Percentiles rank a stretch among this genome's conserved stretches.
These are phyloP conservation scores for Leptodactylus fuscus DNA, from an alignment of 2,113 vertebrate genomes.

Conservation along the genomic window DNA sequence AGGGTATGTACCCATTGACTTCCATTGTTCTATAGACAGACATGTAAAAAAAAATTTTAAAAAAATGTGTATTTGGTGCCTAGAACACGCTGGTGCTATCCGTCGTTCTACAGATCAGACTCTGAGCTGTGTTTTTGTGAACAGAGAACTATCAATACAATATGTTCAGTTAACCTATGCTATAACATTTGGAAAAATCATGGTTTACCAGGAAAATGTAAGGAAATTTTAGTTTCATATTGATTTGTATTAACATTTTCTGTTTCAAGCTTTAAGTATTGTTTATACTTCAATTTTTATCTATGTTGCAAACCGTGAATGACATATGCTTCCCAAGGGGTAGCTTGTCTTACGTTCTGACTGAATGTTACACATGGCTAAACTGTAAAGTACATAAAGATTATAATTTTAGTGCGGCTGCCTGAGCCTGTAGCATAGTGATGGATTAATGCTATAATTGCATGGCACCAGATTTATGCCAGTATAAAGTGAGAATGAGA, in stretches of 20 bases:
- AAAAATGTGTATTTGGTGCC: too few relatives aligned
- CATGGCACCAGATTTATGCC: constrained; percentile 9
- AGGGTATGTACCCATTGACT: too few relatives aligned
- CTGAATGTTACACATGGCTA: background rate
- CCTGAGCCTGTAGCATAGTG: background rate
- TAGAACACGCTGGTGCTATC: too few relatives aligned
- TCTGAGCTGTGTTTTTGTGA: too few relatives aligned
- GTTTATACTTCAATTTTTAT: background rate
- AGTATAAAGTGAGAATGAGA: constrained; percentile 22
- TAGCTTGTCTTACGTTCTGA: background rate
- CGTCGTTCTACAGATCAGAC: too few relatives aligned
- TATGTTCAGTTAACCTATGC: background rate
- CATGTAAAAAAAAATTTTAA: too few relatives aligned
- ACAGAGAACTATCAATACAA: too few relatives aligned
- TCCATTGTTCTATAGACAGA: too few relatives aligned
- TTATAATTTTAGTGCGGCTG: constrained; percentile 27
- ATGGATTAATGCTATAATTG: background rate
- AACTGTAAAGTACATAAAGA: constrained; percentile 11
- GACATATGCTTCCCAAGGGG: background rate
- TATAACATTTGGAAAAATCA: background rate
- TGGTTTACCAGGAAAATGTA: background rate
- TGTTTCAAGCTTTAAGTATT: too few relatives aligned
- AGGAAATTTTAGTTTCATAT: background rate
- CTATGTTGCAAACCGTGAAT: background rate
- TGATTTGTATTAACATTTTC: too few relatives aligned